Evolutionary conservation across 2,113 vertebrate species (phyloP).

Genomic region (Sminthopsis crassicaudata): DNA sequence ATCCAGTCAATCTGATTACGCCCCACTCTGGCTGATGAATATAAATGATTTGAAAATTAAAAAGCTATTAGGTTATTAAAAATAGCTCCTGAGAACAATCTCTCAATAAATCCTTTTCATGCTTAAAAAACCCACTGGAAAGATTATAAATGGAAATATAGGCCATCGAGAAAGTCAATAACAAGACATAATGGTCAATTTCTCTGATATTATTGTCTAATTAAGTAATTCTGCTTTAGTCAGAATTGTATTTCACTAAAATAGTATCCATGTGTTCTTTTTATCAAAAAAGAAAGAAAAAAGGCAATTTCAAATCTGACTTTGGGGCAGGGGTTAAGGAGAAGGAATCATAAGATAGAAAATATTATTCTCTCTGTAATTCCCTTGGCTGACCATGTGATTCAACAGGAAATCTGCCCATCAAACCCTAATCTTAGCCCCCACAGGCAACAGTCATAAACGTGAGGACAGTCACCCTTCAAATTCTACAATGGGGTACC

Average conservation of each 20-base stretch:
- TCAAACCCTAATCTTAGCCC: neutral
- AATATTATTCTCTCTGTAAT: neutral
- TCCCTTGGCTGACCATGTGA: neutral
- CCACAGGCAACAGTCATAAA: neutral
- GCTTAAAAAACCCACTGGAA: constrained; percentile 76
- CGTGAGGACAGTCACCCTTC: neutral
- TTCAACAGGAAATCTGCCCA: neutral
- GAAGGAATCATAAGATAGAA: constrained; percentile 42
- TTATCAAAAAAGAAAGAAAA: neutral
- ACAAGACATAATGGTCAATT: constrained; percentile 79
- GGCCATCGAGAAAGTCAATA: constrained; percentile 79
- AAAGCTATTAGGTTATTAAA: constrained; percentile 81
- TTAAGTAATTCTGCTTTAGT: constrained; percentile 73
- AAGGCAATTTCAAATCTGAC: constrained; percentile 61
- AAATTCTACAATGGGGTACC: neutral
- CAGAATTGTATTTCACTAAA: constrained; percentile 78
- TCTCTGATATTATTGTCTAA: constrained; percentile 76
- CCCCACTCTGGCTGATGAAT: constrained; percentile 73
- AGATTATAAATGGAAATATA: constrained; percentile 71
- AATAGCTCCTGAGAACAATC: constrained; percentile 78
- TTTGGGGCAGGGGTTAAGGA: constrained; percentile 49
- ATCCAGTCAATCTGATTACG: constrained; percentile 60
- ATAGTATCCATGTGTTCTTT: constrained; percentile 26
- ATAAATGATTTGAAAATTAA: constrained; percentile 77
- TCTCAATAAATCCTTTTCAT: constrained; percentile 74